Evolutionary conservation across 2,797 vertebrate genomes (phyloP), one percentile per base, ranked within the genome.

Genomic region (Petrocephalus sullivani): DNA sequence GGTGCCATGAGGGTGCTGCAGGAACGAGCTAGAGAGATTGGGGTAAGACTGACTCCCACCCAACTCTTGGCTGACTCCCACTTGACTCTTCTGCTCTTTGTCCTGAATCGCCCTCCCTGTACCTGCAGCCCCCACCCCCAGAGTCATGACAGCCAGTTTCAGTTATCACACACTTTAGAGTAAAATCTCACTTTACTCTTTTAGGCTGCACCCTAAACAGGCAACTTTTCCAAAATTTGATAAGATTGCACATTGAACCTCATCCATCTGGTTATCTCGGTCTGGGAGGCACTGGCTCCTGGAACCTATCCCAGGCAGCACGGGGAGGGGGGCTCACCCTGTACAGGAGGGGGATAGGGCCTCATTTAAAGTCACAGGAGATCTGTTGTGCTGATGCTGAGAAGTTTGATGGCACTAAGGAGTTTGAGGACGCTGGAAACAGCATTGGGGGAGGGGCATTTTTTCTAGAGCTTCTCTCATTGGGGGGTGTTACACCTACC

Each of bases 1-100:
- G 93, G 91, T 0, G 93, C 98, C 0, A 94, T 97, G 95, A 93
- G 91, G 0, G 96, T 98, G 85, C 96, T 99, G 78, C 92, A 90
- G 87, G 94, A 96, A 19, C 89, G 96, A 19, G 97, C 98, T 0
- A 93, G 91, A 90, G 96, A 98, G 89, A 93, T 91, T 0, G 90
- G 90, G 41, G 98, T 98, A 90, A 97, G 96, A 3, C 2, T 64
- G 60, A 64, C 60, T 61, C 58, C n/a, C 19, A 60, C 1, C 19
- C 7, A 19, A 58, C 1, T 58, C 56, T 57, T 2, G 41, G 41
- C 41, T 60, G 58, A 54, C 53, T 61, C 60, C 23, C 21, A 64
- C 1, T 23, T 67, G 61, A 67, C 61, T 67, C 23, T 67, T 23
- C 61, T 67, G 61, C 23, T 67, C 61, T 67, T 67, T 67, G 61